Evolutionary conservation across 2,113 vertebrate genomes (phyloP).

Genomic region (Athene cunicularia): DNA sequence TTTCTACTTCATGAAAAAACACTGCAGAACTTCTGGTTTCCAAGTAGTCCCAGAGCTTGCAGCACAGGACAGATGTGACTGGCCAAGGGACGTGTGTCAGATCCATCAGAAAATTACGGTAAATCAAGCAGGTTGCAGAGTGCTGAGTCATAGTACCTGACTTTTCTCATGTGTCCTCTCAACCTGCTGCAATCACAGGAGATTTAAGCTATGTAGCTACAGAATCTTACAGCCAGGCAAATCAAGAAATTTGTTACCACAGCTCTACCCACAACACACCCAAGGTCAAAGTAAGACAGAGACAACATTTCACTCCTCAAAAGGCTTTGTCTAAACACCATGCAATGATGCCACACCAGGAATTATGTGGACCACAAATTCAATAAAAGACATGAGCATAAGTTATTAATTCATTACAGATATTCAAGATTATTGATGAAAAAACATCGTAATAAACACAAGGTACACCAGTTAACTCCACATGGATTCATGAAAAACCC

Average conservation of each 20-base stretch:
- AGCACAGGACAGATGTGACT: background rate
- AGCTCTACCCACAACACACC: background rate
- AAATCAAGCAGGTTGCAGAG: background rate
- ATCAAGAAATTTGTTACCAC: background rate
- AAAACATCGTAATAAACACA: background rate
- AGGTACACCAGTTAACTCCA: background rate
- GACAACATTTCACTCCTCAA: background rate
- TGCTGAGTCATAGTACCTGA: rapidly evolving
- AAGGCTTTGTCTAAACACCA: background rate
- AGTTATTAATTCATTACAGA: background rate
- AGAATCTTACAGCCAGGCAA: background rate
- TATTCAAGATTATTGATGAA: background rate
- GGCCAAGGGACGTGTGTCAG: rapidly evolving
- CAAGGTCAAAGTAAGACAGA: background rate
- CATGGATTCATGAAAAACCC: background rate
- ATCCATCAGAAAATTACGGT: background rate
- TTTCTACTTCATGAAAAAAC: background rate
- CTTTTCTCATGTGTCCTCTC: background rate
- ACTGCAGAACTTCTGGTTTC: background rate
- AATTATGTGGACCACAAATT: background rate
- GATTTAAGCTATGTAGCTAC: background rate
- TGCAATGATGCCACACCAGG: background rate
- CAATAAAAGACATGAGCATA: background rate
- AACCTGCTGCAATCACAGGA: background rate
- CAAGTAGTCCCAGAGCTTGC: background rate